Evolutionary conservation across 2,113 vertebrate genomes (phyloP).

Genomic region (Mormoops blainvillei): DNA sequence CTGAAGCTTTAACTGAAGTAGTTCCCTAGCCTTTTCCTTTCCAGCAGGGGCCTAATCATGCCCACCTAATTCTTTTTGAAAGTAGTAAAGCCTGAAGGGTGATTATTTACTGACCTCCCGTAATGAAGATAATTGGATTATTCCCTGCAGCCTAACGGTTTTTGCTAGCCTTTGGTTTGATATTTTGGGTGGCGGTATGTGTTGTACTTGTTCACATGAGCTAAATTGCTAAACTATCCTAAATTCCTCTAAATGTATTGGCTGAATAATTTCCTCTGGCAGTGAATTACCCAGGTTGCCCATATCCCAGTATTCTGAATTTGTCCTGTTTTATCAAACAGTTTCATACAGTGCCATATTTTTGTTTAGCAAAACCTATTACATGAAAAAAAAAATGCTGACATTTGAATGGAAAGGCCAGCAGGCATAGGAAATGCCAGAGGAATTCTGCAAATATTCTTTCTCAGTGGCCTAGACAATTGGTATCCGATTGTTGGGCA

Average conservation of each 20-base stretch:
- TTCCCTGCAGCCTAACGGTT: slow-evolving; percentile 8
- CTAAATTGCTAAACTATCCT: slow-evolving; percentile 1
- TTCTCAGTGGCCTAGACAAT: slow-evolving; percentile 47
- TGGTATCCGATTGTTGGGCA: slow-evolving; percentile 47
- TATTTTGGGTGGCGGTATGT: slow-evolving; percentile 20
- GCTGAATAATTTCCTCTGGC: slow-evolving; percentile 50
- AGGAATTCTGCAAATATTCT: slow-evolving; percentile 54
- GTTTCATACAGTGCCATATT: slow-evolving; percentile 34
- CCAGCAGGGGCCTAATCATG: neutral
- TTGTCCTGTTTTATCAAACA: neutral
- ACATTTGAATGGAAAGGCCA: slow-evolving; percentile 59
- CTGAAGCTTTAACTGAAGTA: neutral
- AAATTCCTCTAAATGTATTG: slow-evolving; percentile 46
- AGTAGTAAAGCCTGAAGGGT: neutral
- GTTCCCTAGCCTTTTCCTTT: neutral
- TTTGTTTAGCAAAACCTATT: slow-evolving; percentile 28
- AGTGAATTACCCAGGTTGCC: slow-evolving; percentile 29
- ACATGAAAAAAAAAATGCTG: slow-evolving; percentile 48
- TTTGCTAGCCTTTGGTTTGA: slow-evolving; percentile 25
- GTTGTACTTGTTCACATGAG: slow-evolving; percentile 11
- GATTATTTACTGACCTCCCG: neutral
- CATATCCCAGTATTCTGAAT: neutral
- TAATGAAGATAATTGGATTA: slow-evolving; percentile 10
- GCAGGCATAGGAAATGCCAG: slow-evolving; percentile 40
- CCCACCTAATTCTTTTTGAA: neutral